phyloP scores from a whole-genome alignment of 92 coral and sea anemone species.

The Epizoanthus illoricatus region DNA sequence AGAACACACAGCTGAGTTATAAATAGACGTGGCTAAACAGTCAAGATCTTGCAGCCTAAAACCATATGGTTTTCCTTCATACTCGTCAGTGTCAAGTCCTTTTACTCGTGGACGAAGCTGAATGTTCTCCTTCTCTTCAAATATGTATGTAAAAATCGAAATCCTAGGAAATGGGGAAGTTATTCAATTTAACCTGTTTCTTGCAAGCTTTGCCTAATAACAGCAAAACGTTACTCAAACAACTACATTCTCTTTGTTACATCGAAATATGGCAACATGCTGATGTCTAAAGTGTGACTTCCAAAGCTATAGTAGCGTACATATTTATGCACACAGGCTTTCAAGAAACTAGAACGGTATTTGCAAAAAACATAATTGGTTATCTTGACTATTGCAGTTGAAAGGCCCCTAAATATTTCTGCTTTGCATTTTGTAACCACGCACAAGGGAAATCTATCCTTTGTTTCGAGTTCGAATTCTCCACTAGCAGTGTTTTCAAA shows the following conservation, averaged over 20 bases:
- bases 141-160: background rate
- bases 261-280: background rate
- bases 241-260: conserved; percentile 18
- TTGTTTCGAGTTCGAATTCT: background rate
- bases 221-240: conserved; percentile 25
- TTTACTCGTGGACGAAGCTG: background rate
- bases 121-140: too few species aligned
- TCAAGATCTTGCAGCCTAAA: too few species aligned
- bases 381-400: too few species aligned
- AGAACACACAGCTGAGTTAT: background rate
- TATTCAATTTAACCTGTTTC: conserved; percentile 9
- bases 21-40: background rate
- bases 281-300: too few species aligned
- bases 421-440: too few species aligned
- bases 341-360: too few species aligned
- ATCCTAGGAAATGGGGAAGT: conserved; percentile 28
- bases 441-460: conserved; percentile 13
- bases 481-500: conserved; percentile 7
- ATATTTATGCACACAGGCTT: too few species aligned
- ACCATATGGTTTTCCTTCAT: background rate
- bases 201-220: background rate
- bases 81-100: background rate
- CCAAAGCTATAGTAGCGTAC: too few species aligned
- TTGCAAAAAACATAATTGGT: too few species aligned
- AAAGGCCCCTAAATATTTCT: too few species aligned